phyloP scores from a whole-genome alignment of 1,140 invertebrate genomes.

The Aethina tumida region DNA sequence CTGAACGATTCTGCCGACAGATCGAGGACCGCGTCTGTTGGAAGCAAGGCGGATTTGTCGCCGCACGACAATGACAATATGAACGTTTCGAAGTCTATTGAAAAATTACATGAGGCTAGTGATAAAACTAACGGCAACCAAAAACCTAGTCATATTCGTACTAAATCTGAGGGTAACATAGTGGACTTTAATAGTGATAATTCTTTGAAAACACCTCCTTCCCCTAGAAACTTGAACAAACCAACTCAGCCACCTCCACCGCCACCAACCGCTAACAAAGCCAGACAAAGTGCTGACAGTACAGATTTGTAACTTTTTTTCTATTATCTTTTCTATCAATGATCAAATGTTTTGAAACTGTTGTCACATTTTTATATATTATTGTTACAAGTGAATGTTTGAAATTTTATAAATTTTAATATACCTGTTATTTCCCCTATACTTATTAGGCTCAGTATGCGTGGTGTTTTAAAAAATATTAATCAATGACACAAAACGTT shows the following conservation, averaged over 20 bases:
- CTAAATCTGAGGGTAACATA: slow-evolving; percentile 32
- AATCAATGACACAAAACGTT: too few species aligned
- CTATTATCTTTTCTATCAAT: too few species aligned
- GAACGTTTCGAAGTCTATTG: slow-evolving; percentile 16
- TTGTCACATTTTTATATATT: too few species aligned
- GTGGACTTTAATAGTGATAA: slow-evolving; percentile 18
- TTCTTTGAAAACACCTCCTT: slow-evolving; percentile 19
- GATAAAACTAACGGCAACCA: slow-evolving; percentile 15
- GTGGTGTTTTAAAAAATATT: too few species aligned
- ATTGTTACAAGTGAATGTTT: too few species aligned
- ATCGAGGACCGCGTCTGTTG: neutral
- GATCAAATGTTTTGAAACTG: too few species aligned
- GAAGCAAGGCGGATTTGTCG: slow-evolving; percentile 14
- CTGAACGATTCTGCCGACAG: slow-evolving; percentile 7
- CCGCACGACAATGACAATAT: slow-evolving; percentile 5
- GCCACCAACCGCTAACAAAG: slow-evolving; percentile 25
- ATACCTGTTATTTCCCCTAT: too few species aligned
- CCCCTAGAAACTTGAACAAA: slow-evolving; percentile 29
- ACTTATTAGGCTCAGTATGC: too few species aligned
- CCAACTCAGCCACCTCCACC: slow-evolving; percentile 34
- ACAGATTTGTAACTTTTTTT: slow-evolving; percentile 24
- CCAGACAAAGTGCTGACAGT: slow-evolving; percentile 26
- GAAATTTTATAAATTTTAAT: too few species aligned
- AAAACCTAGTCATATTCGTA: slow-evolving; percentile 30
- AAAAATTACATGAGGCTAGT: slow-evolving; percentile 21